Percentiles rank a stretch among this genome's conserved stretches.
Evolutionary conservation across 2,113 vertebrate species (phyloP).

Genomic region (Perognathus longimembris): DNA sequence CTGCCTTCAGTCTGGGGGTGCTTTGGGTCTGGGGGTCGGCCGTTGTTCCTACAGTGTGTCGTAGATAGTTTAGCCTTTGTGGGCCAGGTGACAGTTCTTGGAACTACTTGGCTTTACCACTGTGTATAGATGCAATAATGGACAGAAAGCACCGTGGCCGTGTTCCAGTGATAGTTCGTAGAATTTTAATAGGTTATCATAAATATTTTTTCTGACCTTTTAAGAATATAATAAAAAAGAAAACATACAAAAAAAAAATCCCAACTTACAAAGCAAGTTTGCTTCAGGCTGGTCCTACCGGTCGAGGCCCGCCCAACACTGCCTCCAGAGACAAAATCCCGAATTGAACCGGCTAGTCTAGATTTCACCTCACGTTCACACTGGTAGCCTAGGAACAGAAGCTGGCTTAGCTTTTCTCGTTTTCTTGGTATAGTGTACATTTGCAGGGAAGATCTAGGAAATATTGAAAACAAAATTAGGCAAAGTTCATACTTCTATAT

Average conservation of each 20-base stretch:
- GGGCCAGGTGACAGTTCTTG: neutral
- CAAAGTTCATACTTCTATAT: constrained; percentile 77
- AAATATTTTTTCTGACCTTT: neutral
- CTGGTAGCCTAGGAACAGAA: constrained; percentile 27
- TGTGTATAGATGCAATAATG: too few relatives aligned
- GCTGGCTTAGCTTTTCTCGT: constrained; percentile 36
- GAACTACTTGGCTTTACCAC: fast-evolving
- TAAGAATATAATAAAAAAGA: neutral
- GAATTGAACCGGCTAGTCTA: neutral
- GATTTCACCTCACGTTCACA: neutral
- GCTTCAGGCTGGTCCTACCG: too few relatives aligned
- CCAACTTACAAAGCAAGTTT: neutral
- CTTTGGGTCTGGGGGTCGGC: too few relatives aligned
- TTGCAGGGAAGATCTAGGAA: constrained; percentile 71
- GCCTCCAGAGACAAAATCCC: neutral
- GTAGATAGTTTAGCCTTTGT: neutral
- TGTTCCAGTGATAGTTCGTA: neutral
- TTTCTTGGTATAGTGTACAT: neutral
- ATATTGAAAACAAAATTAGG: constrained; percentile 72
- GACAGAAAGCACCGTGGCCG: neutral
- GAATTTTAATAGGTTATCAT: neutral
- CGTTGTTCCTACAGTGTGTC: neutral
- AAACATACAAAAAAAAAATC: neutral
- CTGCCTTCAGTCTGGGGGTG: neutral
- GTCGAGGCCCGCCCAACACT: too few relatives aligned